Evolutionary conservation across 2,888 invertebrate species (phyloP).

Genomic region (Philaethria dido): DNA sequence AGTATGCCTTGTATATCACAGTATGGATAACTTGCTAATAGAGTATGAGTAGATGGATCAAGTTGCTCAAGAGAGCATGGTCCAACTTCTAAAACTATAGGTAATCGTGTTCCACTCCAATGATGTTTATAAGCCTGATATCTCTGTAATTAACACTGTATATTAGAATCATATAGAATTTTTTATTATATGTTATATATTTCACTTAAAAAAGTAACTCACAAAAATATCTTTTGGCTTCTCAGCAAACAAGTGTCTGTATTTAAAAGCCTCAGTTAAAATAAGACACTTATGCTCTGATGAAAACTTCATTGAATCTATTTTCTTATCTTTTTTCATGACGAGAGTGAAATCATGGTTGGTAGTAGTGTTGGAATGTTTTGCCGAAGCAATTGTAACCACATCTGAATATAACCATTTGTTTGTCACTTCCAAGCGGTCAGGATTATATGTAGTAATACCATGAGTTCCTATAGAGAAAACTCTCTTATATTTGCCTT

Average conservation of each 20-base stretch:
- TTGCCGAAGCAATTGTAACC: conserved; percentile 86
- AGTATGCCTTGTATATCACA: conserved; percentile 76
- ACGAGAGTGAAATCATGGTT: conserved; percentile 90
- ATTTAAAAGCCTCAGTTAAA: conserved; percentile 94
- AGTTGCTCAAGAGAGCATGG: conserved; percentile 96
- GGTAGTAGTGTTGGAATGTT: conserved; percentile 79
- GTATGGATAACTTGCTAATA: conserved; percentile 86
- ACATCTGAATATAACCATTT: conserved; percentile 95
- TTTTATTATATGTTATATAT: conserved; percentile 3
- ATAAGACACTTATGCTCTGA: conserved; percentile 97
- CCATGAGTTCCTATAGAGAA: conserved; percentile 98
- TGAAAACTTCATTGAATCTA: conserved; percentile 97
- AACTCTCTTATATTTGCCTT: conserved; percentile 99
- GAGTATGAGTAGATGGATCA: conserved; percentile 92
- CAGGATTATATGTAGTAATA: conserved; percentile 97
- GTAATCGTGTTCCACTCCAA: conserved; percentile 96
- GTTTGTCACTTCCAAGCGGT: conserved; percentile 89
- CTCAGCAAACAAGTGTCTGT: conserved; percentile 90
- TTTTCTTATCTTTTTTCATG: conserved; percentile 95
- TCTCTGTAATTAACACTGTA: conserved; percentile 77
- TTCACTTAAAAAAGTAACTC: conserved; percentile 57
- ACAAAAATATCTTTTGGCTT: conserved; percentile 91
- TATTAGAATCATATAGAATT: not conserved
- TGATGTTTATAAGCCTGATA: conserved; percentile 97
- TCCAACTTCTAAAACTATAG: conserved; percentile 95